A percentile compares a stretch with the other conserved stretches of the same genome.
phyloP scores from a whole-genome alignment of 2,888 invertebrate genomes.

The Tridacna crocea region DNA sequence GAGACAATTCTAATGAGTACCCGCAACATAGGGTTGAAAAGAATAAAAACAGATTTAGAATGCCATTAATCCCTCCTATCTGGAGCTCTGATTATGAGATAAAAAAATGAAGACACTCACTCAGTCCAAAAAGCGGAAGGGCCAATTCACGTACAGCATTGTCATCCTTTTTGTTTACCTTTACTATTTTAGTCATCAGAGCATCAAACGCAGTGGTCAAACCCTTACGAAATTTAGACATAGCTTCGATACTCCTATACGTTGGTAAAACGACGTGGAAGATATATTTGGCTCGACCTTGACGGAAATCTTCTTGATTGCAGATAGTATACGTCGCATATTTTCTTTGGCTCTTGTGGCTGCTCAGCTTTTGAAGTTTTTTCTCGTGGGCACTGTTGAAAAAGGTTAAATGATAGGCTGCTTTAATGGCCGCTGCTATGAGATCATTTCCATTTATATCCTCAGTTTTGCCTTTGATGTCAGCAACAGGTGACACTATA shows the following conservation, averaged over 20 bases:
- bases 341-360: not conserved
- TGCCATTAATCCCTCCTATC: too few relatives aligned
- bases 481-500: not conserved
- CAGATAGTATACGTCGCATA: not conserved
- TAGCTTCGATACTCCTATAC: not conserved
- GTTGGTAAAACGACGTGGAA: not conserved
- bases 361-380: not conserved
- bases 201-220: not conserved
- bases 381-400: not conserved
- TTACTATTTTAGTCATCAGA: not conserved
- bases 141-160: not conserved
- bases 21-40: too few relatives aligned
- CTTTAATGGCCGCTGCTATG: not conserved
- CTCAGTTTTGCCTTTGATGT: not conserved
- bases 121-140: constrained; percentile 5
- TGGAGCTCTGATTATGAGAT: too few relatives aligned
- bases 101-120: not conserved
- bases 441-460: not conserved
- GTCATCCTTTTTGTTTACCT: not conserved
- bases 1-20: too few relatives aligned
- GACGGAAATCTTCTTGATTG: not conserved
- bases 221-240: not conserved
- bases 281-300: not conserved
- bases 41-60: too few relatives aligned
- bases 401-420: not conserved